These are phyloP conservation scores for Tamias sibiricus DNA, from an alignment of 2,113 vertebrate genomes.

Conservation along the genomic window DNA sequence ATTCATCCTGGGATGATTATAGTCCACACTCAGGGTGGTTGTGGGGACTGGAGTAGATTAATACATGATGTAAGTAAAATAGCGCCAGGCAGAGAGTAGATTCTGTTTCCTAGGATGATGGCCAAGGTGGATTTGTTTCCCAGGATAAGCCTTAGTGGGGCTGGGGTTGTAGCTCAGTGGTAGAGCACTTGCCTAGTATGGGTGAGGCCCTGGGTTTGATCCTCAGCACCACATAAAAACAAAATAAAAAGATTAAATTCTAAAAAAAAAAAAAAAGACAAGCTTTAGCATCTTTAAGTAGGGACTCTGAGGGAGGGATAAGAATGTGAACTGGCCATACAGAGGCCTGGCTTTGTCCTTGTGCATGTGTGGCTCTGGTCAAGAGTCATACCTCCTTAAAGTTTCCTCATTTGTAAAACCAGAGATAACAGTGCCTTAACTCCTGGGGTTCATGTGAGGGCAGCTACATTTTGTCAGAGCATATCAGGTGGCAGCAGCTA, in stretches of 20 bases:
- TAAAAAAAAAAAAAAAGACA: too few relatives aligned
- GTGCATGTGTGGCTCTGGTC: neutral
- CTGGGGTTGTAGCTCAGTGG: too few relatives aligned
- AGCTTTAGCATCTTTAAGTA: neutral
- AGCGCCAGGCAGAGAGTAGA: neutral
- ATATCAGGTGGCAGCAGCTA: neutral
- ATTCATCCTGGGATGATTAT: neutral
- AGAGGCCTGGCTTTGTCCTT: neutral
- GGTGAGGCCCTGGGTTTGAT: too few relatives aligned
- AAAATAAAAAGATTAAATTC: too few relatives aligned
- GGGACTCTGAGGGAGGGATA: neutral
- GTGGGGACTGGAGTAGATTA: neutral
- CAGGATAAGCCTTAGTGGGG: neutral
- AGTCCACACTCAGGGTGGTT: neutral
- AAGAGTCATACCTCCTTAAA: neutral
- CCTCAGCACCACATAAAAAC: too few relatives aligned
- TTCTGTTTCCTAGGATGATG: too few relatives aligned
- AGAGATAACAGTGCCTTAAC: too few relatives aligned
- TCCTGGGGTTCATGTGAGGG: neutral
- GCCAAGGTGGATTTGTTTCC: neutral
- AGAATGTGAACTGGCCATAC: neutral
- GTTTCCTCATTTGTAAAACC: neutral
- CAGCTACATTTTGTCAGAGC: neutral
- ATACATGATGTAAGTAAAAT: neutral
- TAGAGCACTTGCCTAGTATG: too few relatives aligned